phyloP scores from a whole-genome alignment of 2,113 vertebrate genomes.

The Anas platyrhynchos region DNA sequence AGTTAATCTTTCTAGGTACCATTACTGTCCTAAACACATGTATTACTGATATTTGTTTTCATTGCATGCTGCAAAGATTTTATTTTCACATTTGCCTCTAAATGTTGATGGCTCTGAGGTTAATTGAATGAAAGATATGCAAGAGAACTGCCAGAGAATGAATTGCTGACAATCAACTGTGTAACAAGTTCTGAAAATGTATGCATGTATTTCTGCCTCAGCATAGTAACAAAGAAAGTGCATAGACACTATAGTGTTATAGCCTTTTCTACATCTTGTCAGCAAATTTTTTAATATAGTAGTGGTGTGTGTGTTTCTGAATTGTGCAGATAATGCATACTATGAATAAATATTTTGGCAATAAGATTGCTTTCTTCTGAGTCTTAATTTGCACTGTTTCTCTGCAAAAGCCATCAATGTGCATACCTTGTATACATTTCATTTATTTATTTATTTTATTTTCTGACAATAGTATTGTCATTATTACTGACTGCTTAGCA shows the following conservation, averaged over 20 bases:
- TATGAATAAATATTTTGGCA: conserved; percentile 59
- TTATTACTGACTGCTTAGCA: conserved; percentile 7
- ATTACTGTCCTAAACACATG: background rate
- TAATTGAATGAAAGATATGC: conserved; percentile 25
- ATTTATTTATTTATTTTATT: background rate
- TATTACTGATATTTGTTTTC: background rate
- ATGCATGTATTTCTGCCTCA: conserved; percentile 5
- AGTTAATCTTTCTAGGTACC: background rate
- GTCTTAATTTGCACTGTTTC: conserved; percentile 20
- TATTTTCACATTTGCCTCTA: background rate
- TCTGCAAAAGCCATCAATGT: background rate
- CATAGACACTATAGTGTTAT: background rate
- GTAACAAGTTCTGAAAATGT: conserved; percentile 39
- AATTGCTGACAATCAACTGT: conserved; percentile 25
- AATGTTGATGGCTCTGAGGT: background rate
- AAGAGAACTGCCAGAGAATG: background rate
- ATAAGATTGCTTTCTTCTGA: conserved; percentile 19
- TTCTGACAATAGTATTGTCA: background rate
- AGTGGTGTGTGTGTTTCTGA: background rate
- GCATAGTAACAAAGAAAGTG: background rate
- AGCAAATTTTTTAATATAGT: conserved; percentile 30
- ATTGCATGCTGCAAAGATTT: background rate
- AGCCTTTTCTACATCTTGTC: conserved; percentile 32
- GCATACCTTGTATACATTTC: background rate
- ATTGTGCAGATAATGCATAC: conserved; percentile 26